Conservation (phyloP, 2,888 invertebrate genomes). For the Cotesia congregata region DNA sequence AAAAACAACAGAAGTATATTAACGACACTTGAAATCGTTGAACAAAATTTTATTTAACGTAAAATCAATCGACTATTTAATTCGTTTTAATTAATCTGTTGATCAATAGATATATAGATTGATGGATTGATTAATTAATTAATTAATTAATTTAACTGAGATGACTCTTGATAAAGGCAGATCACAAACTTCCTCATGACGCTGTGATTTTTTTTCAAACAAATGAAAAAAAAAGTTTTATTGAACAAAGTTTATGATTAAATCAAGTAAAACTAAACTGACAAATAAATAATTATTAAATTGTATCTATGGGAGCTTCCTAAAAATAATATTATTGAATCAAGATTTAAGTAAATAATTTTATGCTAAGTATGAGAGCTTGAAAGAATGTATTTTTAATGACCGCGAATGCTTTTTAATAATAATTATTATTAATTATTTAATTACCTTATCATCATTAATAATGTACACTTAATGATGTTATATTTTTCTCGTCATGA, state of each 20-base stretch:
- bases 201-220: constrained; percentile 25
- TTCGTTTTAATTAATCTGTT: too few relatives aligned
- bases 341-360: background rate
- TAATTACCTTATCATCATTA: background rate
- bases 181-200: constrained; percentile 15
- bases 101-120: too few relatives aligned
- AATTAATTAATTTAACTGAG: constrained; percentile 2
- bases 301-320: constrained; percentile 23
- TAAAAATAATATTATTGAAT: constrained; percentile 19
- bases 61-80: background rate
- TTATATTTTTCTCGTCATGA: background rate
- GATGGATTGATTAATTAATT: background rate
- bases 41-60: constrained; percentile 16
- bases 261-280: constrained; percentile 3
- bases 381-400: constrained; percentile 14
- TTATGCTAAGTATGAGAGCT: background rate
- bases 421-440: background rate
- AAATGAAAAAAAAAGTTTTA: constrained; percentile 2
- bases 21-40: background rate
- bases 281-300: background rate
- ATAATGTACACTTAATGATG: background rate
- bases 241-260: background rate
- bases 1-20: constrained; percentile 2
- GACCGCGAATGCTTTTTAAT: constrained; percentile 15
- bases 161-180: background rate